These are phyloP conservation scores for Rynchops niger DNA, from an alignment of 2,113 vertebrate species.

Conservation along the genomic window DNA sequence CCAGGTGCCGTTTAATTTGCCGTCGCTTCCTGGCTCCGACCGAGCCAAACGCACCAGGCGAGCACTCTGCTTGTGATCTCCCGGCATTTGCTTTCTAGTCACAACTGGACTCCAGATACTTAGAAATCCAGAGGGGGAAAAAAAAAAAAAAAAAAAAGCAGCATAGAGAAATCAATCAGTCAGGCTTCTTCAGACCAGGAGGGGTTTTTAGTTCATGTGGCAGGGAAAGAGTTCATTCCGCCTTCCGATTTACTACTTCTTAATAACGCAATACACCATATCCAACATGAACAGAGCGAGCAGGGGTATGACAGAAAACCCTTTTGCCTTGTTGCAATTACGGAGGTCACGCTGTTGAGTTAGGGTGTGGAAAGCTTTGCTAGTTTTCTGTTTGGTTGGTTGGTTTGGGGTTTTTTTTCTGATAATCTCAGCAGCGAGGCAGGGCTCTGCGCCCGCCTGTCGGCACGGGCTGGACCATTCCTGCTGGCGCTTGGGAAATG, in stretches of 20 bases:
- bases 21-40: neutral
- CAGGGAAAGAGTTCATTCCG: neutral
- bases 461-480: neutral
- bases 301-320: neutral
- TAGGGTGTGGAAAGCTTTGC: neutral
- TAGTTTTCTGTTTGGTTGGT: neutral
- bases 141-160: neutral
- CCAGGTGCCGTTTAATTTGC: neutral
- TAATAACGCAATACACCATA: rapidly evolving
- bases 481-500: neutral
- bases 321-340: neutral
- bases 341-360: neutral
- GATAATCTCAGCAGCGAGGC: neutral
- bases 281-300: neutral
- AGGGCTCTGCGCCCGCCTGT: neutral
- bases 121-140: neutral
- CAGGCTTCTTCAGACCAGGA: neutral
- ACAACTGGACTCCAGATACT: neutral
- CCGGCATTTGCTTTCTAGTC: neutral
- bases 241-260: neutral
- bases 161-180: neutral
- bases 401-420: neutral
- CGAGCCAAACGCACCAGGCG: neutral
- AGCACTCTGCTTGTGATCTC: neutral
- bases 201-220: neutral